Conservation (phyloP, 1,140 invertebrate species). For the Cherax destructor region DNA sequence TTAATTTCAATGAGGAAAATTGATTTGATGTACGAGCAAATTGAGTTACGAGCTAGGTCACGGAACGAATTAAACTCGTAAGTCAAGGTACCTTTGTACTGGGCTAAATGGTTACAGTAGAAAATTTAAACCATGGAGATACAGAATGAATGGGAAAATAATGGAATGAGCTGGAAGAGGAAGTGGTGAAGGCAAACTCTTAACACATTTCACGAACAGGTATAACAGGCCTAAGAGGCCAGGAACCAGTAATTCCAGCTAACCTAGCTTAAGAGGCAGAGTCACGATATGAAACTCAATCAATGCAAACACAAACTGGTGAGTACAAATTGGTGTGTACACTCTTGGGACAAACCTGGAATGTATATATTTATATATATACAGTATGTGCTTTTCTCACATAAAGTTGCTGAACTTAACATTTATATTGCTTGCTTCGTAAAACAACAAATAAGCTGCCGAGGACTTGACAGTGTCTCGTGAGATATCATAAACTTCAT, state of each 20-base stretch:
- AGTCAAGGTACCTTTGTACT: too few relatives aligned
- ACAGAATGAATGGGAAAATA: neutral
- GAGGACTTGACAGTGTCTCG: slow-evolving; percentile 82
- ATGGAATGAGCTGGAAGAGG: neutral
- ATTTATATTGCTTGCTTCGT: slow-evolving; percentile 74
- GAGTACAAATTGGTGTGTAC: neutral
- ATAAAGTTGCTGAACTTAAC: slow-evolving; percentile 16
- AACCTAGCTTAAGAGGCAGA: too few relatives aligned
- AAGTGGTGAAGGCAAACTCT: neutral
- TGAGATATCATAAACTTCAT: slow-evolving; percentile 85
- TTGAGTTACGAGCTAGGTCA: too few relatives aligned
- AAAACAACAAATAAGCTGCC: slow-evolving; percentile 89
- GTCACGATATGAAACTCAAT: neutral
- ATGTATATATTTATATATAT: neutral
- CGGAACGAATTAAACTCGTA: too few relatives aligned
- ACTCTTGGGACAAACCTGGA: too few relatives aligned
- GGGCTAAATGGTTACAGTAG: too few relatives aligned
- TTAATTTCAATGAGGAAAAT: too few relatives aligned
- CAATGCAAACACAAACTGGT: neutral
- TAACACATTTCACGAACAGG: neutral
- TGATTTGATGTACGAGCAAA: too few relatives aligned
- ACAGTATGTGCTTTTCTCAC: neutral
- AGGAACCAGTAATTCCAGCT: neutral
- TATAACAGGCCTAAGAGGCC: neutral
- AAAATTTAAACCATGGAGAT: neutral